Conservation (phyloP, 2,888 invertebrate species). For the Zhengitettix transpicula region DNA sequence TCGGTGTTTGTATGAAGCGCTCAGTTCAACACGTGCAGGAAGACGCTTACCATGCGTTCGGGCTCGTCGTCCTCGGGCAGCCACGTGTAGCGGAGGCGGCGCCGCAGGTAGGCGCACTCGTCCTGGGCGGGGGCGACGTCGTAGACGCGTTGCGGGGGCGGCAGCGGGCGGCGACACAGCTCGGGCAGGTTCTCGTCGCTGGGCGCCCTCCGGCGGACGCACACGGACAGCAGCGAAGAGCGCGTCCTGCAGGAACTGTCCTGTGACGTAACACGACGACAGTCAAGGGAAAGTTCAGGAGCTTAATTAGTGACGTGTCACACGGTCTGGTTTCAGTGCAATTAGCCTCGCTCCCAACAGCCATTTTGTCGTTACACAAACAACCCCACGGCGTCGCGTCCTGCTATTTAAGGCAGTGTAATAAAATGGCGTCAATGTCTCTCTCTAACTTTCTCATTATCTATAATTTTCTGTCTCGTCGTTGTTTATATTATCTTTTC, state of each 20-base stretch:
- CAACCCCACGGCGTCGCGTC: no score
- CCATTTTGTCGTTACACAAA: no score
- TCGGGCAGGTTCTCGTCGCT: conserved; percentile 73
- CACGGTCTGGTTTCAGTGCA: no score
- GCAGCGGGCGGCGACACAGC: conserved; percentile 35
- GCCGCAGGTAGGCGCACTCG: conserved; percentile 25
- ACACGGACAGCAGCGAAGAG: conserved; percentile 61
- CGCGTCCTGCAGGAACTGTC: conserved; percentile 41
- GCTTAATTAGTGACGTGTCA: no score
- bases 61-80: conserved; percentile 60
- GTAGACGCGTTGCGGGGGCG: conserved; percentile 45
- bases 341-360: no score
- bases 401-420: no score
- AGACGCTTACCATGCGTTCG: conserved; percentile 44
- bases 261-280: conserved; percentile 12
- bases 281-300: no score
- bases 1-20: no score
- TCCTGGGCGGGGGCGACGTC: conserved; percentile 6
- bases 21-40: conserved; percentile 13
- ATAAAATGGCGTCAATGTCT: no score
- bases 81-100: conserved; percentile 63
- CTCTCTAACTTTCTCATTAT: no score
- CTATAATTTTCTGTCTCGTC: no score
- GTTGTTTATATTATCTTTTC: no score
- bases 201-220: conserved; percentile 69